A percentile compares a stretch with the other conserved stretches of the same genome.
phyloP scores from a whole-genome alignment of 2,888 invertebrate genomes.

The Netelia inedita region DNA sequence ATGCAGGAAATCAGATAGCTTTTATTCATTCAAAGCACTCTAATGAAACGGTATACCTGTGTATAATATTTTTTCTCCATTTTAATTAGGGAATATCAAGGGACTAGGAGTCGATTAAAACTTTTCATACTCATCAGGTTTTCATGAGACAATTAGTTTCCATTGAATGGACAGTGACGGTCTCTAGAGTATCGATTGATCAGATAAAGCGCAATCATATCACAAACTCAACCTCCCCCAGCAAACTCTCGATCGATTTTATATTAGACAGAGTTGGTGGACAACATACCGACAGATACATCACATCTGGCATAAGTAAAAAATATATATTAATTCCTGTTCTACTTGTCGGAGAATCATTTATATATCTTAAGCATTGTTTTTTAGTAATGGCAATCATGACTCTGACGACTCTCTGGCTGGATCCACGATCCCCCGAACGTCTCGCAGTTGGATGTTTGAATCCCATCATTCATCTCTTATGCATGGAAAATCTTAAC shows the following conservation, averaged over 20 bases:
- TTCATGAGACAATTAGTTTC: conserved; percentile 9
- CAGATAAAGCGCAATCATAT: conserved; percentile 86
- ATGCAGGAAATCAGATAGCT: conserved; percentile 88
- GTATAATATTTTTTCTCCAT: background rate
- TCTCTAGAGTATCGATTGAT: conserved; percentile 83
- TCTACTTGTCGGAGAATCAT: background rate
- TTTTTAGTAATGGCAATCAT: conserved; percentile 86
- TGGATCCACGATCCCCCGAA: conserved; percentile 87
- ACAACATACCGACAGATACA: conserved; percentile 86
- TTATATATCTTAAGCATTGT: no score
- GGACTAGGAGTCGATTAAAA: background rate
- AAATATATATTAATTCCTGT: conserved; percentile 44
- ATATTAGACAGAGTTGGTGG: conserved; percentile 87
- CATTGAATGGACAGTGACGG: conserved; percentile 87
- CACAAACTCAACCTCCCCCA: conserved; percentile 87
- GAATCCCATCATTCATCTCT: conserved; percentile 87
- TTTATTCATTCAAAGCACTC: conserved; percentile 80
- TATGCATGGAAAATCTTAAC: conserved; percentile 87
- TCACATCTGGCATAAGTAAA: conserved; percentile 85
- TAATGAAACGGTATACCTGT: conserved; percentile 10
- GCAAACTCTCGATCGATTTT: conserved; percentile 87
- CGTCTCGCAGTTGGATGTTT: conserved; percentile 87
- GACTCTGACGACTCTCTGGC: conserved; percentile 87
- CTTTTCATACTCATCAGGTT: conserved; percentile 48
- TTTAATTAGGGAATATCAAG: background rate